Conservation (phyloP, 2,113 vertebrate genomes). For the Macquaria australasica region DNA sequence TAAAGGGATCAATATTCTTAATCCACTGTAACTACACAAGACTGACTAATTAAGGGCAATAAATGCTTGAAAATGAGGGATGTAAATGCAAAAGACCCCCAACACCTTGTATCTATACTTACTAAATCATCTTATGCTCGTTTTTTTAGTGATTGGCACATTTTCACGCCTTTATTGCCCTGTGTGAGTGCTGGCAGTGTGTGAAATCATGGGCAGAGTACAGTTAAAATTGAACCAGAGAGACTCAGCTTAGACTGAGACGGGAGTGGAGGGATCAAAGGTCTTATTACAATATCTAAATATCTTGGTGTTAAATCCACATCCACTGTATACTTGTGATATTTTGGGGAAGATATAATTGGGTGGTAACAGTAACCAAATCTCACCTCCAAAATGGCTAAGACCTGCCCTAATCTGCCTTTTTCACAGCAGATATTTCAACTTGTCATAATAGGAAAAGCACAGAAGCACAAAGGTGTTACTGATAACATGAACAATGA, state of each 20-base stretch:
- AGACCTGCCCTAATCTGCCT: not conserved
- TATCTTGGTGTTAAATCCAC: not conserved
- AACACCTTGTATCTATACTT: not conserved
- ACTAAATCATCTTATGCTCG: not conserved
- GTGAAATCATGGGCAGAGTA: not conserved
- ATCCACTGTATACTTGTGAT: not conserved
- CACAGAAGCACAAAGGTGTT: not conserved
- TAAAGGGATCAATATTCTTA: not conserved
- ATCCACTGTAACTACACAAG: not conserved
- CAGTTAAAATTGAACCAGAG: not conserved
- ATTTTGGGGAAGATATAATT: not conserved
- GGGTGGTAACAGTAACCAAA: not conserved
- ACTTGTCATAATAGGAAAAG: not conserved
- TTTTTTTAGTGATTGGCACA: not conserved
- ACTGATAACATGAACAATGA: not conserved
- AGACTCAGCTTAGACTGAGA: not conserved
- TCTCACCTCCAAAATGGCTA: not conserved
- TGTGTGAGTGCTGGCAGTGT: not conserved
- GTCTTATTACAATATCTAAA: not conserved
- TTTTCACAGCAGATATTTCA: not conserved
- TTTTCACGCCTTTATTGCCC: not conserved
- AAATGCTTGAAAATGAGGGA: not conserved
- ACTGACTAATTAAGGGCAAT: not conserved
- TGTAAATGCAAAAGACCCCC: not conserved
- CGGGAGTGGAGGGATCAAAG: not conserved